These are phyloP conservation scores for Heliconius congener DNA, from an alignment of 1,140 invertebrate species.

Conservation along the genomic window DNA sequence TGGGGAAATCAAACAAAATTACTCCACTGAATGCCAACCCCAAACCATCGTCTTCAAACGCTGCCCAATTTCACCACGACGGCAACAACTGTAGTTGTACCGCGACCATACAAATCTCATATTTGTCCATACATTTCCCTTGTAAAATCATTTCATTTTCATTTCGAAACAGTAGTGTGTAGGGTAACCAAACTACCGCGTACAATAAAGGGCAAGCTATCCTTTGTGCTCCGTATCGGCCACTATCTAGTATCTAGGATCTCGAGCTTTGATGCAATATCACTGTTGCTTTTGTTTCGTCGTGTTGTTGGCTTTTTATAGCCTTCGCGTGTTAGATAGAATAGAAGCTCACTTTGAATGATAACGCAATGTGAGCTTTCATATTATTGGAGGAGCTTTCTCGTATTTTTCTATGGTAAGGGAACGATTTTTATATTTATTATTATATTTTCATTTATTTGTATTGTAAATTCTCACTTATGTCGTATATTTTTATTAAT, in stretches of 20 bases:
- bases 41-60: no score
- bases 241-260: slow-evolving; percentile 21
- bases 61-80: no score
- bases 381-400: neutral
- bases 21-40: no score
- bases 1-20: no score
- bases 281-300: slow-evolving; percentile 20
- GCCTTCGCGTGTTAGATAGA: neutral
- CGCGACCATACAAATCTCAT: neutral
- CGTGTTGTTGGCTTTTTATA: slow-evolving; percentile 21
- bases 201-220: slow-evolving; percentile 24
- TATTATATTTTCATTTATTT: no score
- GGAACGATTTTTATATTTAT: neutral
- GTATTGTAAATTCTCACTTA: no score
- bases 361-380: neutral
- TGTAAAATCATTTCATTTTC: neutral
- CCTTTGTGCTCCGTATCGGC: slow-evolving; percentile 18
- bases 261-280: slow-evolving; percentile 34
- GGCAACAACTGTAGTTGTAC: no score
- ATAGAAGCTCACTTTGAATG: neutral
- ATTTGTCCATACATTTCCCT: neutral
- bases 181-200: neutral
- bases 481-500: no score
- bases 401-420: neutral
- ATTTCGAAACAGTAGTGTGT: neutral